These are phyloP conservation scores for Hipparchia sbordonii DNA, from an alignment of 2,888 invertebrate genomes.

Conservation along the genomic window DNA sequence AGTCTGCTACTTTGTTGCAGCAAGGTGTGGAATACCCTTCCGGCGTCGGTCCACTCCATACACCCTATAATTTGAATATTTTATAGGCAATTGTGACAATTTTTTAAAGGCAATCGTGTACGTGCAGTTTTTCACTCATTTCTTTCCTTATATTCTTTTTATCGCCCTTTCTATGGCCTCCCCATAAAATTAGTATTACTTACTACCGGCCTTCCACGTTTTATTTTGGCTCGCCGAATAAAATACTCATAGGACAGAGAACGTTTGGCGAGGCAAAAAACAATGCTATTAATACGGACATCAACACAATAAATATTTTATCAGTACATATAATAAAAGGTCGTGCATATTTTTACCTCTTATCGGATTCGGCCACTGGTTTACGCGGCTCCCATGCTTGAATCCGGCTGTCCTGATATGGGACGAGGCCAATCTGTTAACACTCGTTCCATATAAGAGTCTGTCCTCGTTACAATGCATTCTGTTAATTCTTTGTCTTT, in stretches of 20 bases:
- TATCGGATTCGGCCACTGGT: conserved; percentile 9
- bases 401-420: conserved; percentile 12
- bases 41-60: conserved; percentile 6
- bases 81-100: background rate
- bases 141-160: background rate
- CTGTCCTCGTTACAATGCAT: background rate
- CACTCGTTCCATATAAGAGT: conserved; percentile 4
- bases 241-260: background rate
- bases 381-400: conserved; percentile 8
- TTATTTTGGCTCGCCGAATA: background rate
- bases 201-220: background rate
- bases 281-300: background rate
- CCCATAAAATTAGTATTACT: no score
- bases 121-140: background rate
- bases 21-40: conserved; percentile 8
- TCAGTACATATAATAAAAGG: background rate
- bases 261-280: background rate
- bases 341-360: conserved; percentile 5
- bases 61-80: conserved; percentile 1
- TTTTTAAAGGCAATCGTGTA: background rate
- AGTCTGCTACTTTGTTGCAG: background rate
- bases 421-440: conserved; percentile 9
- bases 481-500: background rate
- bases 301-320: background rate
- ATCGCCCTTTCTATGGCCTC: background rate